These are phyloP conservation scores for Drosophila tropicalis DNA, from an alignment of 1,140 invertebrate genomes.

Conservation along the genomic window DNA sequence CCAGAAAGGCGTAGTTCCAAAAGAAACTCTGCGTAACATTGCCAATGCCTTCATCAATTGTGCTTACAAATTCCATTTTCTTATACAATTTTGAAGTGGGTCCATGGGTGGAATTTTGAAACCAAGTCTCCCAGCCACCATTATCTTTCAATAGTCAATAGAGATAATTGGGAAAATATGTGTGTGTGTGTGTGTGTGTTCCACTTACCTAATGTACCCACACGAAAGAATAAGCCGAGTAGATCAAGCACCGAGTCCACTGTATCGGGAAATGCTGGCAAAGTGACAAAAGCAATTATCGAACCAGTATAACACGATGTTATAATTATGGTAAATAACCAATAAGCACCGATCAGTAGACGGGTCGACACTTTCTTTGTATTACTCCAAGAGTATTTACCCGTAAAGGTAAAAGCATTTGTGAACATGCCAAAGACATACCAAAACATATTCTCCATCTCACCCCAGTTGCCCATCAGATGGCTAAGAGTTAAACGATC, in stretches of 20 bases:
- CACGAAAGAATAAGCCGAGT: constrained; percentile 85
- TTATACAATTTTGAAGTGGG: constrained; percentile 86
- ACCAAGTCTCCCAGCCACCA: constrained; percentile 88
- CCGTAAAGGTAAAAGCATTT: constrained; percentile 89
- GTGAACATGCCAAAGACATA: constrained; percentile 92
- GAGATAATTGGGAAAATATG: not conserved
- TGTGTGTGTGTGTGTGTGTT: no score
- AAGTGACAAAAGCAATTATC: constrained; percentile 91
- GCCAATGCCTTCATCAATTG: constrained; percentile 86
- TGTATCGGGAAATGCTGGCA: constrained; percentile 88
- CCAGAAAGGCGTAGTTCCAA: constrained; percentile 89
- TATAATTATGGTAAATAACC: constrained; percentile 91
- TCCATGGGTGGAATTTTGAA: constrained; percentile 86
- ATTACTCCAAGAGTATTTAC: constrained; percentile 87
- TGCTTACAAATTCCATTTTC: constrained; percentile 87
- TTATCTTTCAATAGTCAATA: constrained; percentile 84
- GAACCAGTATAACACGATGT: constrained; percentile 91
- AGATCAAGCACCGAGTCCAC: constrained; percentile 87
- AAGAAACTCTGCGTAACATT: constrained; percentile 89
- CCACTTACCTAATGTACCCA: constrained; percentile 72
- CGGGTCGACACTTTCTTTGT: constrained; percentile 88
- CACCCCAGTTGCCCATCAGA: constrained; percentile 86
- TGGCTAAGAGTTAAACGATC: constrained; percentile 87
- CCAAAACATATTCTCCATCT: constrained; percentile 91
- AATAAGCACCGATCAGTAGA: constrained; percentile 89